Evolutionary conservation across 1,140 invertebrate species (phyloP).

Genomic region (Grapholita molesta): DNA sequence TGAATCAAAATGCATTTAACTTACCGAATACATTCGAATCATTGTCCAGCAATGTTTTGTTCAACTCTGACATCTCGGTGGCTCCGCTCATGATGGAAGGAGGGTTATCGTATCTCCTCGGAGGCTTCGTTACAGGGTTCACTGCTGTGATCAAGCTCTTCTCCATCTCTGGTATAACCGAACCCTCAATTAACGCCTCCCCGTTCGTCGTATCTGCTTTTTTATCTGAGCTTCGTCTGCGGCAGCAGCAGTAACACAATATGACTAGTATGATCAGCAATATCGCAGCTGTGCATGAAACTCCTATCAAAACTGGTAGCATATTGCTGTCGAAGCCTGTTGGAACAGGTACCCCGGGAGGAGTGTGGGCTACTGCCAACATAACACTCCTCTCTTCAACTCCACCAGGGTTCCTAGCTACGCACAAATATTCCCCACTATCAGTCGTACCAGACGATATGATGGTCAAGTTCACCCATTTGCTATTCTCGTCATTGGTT

Average conservation of each 20-base stretch:
- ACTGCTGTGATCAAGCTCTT: constrained; percentile 89
- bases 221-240: constrained; percentile 74
- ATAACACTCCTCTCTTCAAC: constrained; percentile 86
- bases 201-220: constrained; percentile 80
- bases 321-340: constrained; percentile 70
- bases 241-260: constrained; percentile 84
- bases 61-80: constrained; percentile 88
- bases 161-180: constrained; percentile 84
- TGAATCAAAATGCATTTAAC: constrained; percentile 56
- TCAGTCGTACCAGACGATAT: constrained; percentile 84
- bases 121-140: constrained; percentile 89
- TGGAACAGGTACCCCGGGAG: constrained; percentile 66
- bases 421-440: constrained; percentile 92
- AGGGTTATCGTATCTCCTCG: constrained; percentile 84
- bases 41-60: constrained; percentile 86
- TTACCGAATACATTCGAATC: constrained; percentile 84
- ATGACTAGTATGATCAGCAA: constrained; percentile 81
- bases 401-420: constrained; percentile 91
- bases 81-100: constrained; percentile 82
- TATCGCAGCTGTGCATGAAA: constrained; percentile 77
- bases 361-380: constrained; percentile 77
- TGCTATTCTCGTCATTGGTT: constrained; percentile 59
- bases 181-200: constrained; percentile 79
- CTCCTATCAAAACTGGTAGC: constrained; percentile 76
- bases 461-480: constrained; percentile 90